Conservation (phyloP, 2,888 invertebrate species). For the Amphipyra tragopoginis region DNA sequence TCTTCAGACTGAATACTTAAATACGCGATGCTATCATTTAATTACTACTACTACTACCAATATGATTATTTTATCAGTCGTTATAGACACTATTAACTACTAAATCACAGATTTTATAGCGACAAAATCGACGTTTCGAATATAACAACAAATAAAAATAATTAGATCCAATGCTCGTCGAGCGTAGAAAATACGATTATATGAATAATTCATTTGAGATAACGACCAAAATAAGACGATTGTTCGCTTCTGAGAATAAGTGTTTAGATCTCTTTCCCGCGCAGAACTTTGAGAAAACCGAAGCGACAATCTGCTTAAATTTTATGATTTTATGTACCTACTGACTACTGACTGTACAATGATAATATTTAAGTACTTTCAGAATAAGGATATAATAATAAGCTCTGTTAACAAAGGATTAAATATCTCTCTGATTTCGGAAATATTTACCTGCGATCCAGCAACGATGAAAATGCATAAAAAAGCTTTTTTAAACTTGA, state of each 20-base stretch:
- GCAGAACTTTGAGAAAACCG: constrained; percentile 43
- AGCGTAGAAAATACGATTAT: constrained; percentile 80
- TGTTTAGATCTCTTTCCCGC: constrained; percentile 69
- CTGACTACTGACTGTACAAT: neutral
- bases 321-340: constrained; percentile 8
- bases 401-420: neutral
- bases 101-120: constrained; percentile 52
- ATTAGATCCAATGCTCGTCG: constrained; percentile 70
- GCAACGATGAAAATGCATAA: constrained; percentile 25
- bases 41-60: constrained; percentile 10
- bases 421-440: neutral
- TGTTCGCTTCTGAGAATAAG: constrained; percentile 80
- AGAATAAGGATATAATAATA: neutral
- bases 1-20: neutral
- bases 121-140: constrained; percentile 40
- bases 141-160: constrained; percentile 66
- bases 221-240: constrained; percentile 84
- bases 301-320: constrained; percentile 23
- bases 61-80: constrained; percentile 18
- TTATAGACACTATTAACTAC: constrained; percentile 30
- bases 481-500: constrained; percentile 29
- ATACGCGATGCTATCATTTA: constrained; percentile 7
- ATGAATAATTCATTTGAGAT: constrained; percentile 85
- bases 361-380: neutral
- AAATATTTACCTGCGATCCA: constrained; percentile 7